Percentiles rank a stretch among this genome's conserved stretches.
Conservation (phyloP, 1,140 invertebrate species). For the Drosophila rufa region DNA sequence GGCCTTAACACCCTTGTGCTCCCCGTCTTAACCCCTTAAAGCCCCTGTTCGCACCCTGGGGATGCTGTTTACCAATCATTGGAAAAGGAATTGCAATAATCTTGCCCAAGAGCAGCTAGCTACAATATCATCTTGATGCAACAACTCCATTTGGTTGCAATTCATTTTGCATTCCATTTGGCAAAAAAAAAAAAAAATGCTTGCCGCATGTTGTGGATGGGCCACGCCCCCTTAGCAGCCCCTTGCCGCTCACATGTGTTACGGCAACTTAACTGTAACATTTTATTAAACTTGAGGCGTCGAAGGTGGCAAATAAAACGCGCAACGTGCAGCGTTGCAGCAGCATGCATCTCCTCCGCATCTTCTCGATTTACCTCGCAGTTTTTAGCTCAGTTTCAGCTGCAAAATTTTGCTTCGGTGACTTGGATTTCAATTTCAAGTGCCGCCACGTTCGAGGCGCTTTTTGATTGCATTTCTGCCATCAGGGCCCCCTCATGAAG, state of each 20-base stretch:
- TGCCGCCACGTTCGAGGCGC: slow-evolving; percentile 45
- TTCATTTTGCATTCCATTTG: slow-evolving; percentile 70
- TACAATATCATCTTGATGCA: slow-evolving; percentile 20
- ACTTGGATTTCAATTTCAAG: slow-evolving; percentile 45
- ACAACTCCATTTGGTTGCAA: slow-evolving; percentile 61
- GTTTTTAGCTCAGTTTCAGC: slow-evolving; percentile 24
- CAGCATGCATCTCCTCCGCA: slow-evolving; percentile 4
- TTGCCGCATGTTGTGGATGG: slow-evolving; percentile 44
- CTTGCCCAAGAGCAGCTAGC: slow-evolving; percentile 40
- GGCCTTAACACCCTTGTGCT: slow-evolving; percentile 13
- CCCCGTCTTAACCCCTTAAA: not conserved
- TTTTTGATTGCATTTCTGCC: slow-evolving; percentile 67
- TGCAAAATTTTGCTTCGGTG: slow-evolving; percentile 8
- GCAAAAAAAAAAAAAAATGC: slow-evolving; percentile 23
- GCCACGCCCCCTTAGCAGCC: not conserved
- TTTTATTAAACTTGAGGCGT: slow-evolving; percentile 79
- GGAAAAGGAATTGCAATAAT: slow-evolving; percentile 79
- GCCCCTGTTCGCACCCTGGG: slow-evolving; percentile 2
- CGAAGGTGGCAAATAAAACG: slow-evolving; percentile 42
- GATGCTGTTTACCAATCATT: slow-evolving; percentile 72
- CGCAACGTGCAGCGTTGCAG: slow-evolving; percentile 40
- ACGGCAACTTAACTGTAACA: slow-evolving; percentile 73
- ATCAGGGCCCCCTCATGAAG: not conserved
- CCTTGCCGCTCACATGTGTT: slow-evolving; percentile 43
- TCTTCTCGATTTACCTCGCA: slow-evolving; percentile 20